These are phyloP conservation scores for Synaphobranchus kaupii DNA, from an alignment of 2,797 vertebrate genomes.

Conservation along the genomic window DNA sequence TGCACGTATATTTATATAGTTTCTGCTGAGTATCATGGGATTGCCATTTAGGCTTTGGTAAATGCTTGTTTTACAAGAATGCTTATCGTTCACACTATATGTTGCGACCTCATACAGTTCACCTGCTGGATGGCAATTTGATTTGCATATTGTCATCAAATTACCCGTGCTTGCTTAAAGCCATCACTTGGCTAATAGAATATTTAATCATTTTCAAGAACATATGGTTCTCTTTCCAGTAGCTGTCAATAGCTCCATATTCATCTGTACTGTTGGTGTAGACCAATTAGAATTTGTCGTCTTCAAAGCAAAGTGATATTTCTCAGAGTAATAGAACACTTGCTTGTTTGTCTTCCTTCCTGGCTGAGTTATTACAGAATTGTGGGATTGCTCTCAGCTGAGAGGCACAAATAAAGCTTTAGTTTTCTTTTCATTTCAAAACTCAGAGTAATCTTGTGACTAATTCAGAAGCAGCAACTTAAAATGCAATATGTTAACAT, in stretches of 20 bases:
- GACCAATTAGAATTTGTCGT: background rate
- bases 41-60: conserved; percentile 45
- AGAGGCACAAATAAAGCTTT: too few relatives aligned
- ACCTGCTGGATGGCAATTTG: conserved; percentile 23
- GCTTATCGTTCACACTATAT: conserved; percentile 34
- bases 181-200: conserved; percentile 4
- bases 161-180: conserved; percentile 28
- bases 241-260: conserved; percentile 8
- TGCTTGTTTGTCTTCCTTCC: background rate
- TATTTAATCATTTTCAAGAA: conserved; percentile 17
- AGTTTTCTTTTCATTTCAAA: too few relatives aligned
- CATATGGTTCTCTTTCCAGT: background rate
- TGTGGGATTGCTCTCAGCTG: background rate
- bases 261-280: background rate
- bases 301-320: background rate
- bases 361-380: background rate
- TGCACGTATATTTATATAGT: conserved; percentile 36
- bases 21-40: conserved; percentile 46
- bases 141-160: conserved; percentile 35
- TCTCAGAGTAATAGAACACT: background rate
- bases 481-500: too few relatives aligned
- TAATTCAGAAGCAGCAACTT: too few relatives aligned
- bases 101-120: conserved; percentile 23
- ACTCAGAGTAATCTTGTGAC: too few relatives aligned
- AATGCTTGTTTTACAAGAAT: conserved; percentile 35